Percentiles rank a stretch among this genome's conserved stretches.
phyloP scores from a whole-genome alignment of 2,888 invertebrate species.

The Sialis fuliginosa region DNA sequence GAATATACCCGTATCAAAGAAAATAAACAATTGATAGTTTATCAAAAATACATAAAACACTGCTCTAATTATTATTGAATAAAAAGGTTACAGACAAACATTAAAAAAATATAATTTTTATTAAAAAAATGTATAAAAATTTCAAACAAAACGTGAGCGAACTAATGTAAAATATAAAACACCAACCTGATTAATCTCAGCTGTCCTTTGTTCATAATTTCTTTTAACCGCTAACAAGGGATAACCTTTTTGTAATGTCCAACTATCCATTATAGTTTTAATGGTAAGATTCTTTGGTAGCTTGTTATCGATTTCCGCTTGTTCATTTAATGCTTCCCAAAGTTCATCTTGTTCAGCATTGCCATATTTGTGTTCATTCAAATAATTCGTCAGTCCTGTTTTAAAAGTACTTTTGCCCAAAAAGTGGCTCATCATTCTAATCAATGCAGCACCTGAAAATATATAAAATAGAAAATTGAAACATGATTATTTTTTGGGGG shows the following conservation, averaged over 20 bases:
- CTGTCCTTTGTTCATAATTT: constrained; percentile 21
- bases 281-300: constrained; percentile 27
- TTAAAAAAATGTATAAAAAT: no score
- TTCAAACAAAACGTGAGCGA: no score
- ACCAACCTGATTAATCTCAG: constrained; percentile 24
- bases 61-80: no score
- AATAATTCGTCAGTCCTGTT: constrained; percentile 30
- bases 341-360: constrained; percentile 49
- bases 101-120: no score
- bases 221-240: constrained; percentile 40
- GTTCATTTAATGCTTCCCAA: constrained; percentile 43
- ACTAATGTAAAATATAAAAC: no score
- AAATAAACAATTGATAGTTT: no score
- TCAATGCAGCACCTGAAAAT: constrained; percentile 39
- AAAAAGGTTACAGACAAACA: no score
- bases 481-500: constrained; percentile 1
- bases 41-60: no score
- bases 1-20: no score
- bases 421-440: constrained; percentile 54
- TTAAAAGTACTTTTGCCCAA: constrained; percentile 42
- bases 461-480: neutral
- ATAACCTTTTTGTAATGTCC: constrained; percentile 49
- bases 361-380: constrained; percentile 31
- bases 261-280: constrained; percentile 44
- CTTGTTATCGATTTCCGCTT: constrained; percentile 26